Conservation (phyloP, 2,797 vertebrate genomes). For the Acanthurus tractus region DNA sequence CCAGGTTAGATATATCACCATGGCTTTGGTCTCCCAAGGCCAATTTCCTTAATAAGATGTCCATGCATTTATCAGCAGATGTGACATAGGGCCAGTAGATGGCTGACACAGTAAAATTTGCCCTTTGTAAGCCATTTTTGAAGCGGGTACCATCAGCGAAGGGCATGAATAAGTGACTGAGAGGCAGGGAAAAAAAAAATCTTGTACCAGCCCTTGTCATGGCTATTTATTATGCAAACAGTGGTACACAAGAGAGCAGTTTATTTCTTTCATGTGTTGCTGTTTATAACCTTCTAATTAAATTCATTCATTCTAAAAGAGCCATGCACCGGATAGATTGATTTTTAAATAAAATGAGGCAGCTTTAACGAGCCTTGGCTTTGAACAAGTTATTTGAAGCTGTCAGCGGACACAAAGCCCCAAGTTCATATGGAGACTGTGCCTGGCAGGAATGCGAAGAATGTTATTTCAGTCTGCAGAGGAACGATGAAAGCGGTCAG, state of each 20-base stretch:
- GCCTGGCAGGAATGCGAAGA: conserved; percentile 19
- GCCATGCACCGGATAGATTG: conserved; percentile 17
- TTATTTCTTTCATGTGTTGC: conserved; percentile 44
- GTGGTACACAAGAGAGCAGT: conserved; percentile 23
- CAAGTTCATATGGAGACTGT: conserved; percentile 26
- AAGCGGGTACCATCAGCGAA: conserved; percentile 13
- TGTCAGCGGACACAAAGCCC: conserved; percentile 10
- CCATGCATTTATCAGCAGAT: conserved; percentile 57
- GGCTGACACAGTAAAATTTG: conserved; percentile 43
- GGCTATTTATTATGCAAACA: conserved; percentile 36
- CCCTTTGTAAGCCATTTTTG: conserved; percentile 48
- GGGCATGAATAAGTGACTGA: conserved; percentile 10
- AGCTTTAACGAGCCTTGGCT: conserved; percentile 49
- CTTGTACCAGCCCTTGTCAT: neutral
- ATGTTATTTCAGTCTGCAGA: conserved; percentile 9
- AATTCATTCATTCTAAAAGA: conserved; percentile 50
- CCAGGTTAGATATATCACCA: conserved; percentile 48
- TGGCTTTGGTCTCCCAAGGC: conserved; percentile 54
- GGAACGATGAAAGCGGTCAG: conserved; percentile 49
- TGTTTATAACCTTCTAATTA: conserved; percentile 60
- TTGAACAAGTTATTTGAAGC: conserved; percentile 58
- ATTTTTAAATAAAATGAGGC: conserved; percentile 50
- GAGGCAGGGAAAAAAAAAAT: conserved; percentile 18
- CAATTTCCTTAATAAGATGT: conserved; percentile 77
- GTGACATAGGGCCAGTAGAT: conserved; percentile 40